Evolutionary conservation across 2,888 invertebrate species (phyloP), one percentile per base, ranked within the genome.

Genomic region (Alitta virens): DNA sequence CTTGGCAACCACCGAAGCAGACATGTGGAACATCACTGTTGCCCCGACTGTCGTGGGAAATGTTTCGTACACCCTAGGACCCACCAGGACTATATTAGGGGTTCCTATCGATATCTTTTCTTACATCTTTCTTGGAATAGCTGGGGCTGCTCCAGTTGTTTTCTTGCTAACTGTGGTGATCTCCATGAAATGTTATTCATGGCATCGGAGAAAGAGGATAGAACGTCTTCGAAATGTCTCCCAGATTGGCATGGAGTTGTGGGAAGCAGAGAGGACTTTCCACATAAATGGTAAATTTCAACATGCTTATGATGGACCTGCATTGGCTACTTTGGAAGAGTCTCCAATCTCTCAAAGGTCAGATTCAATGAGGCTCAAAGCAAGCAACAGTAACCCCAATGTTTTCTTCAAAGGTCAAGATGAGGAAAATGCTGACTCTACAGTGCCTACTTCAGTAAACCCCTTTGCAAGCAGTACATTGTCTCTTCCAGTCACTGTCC

Each of bases 61-160:
- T 52, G 24, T 42, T 25, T 40, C 64, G 3, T 62, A 58, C 51
- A 33, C 54, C 7, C 18, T 64, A 16, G 50, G 55, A 3, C 67
- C 67, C 3, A 49, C 65, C 1, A 23, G 26, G 54, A 62, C 62
- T n/a, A 58, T 69, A 21, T 40, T 55, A 25, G 70, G 70, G 27
- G 38, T 70, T 21, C 53, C 63, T 16, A 63, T 67, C 24, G 63
- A 64, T 16, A 56, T 61, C 16, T 65, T 70, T 50, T 65, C 68
- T 16, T 70, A 64, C 53, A 59, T 67, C 24, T 63, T 70, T 46
- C 60, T 70, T 33, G 67, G 50, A 2, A 59, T 70, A 12, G 68
- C 62, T 9, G 63, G 62, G 7, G 59, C 51, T 1, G 68, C 65
- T n/a, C 66, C 70, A 1, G 38, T 69, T 14, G 14, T 67, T n/a